Evolutionary conservation across 2,888 invertebrate genomes (phyloP).

Genomic region (Meghimatium bilineatum): DNA sequence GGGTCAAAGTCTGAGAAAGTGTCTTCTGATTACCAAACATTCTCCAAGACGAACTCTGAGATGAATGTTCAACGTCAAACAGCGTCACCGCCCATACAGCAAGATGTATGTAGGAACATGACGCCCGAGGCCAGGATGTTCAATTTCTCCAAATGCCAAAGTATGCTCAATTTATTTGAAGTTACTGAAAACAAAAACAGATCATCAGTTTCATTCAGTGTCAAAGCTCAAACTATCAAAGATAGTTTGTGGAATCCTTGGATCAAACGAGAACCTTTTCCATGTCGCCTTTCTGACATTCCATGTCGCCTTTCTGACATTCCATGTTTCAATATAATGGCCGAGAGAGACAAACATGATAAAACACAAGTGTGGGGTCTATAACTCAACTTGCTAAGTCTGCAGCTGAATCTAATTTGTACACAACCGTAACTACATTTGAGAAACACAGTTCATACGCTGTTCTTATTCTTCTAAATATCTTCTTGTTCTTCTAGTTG

Average conservation of each 20-base stretch:
- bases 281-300: neutral
- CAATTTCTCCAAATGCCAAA: neutral
- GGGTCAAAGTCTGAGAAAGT: neutral
- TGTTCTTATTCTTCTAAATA: too few relatives aligned
- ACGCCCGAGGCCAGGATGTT: neutral
- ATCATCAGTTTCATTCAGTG: neutral
- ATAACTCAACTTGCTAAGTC: neutral
- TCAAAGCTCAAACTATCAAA: neutral
- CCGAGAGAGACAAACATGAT: neutral
- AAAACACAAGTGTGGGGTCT: neutral
- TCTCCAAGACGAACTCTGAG: neutral
- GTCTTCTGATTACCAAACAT: neutral
- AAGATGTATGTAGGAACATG: too few relatives aligned
- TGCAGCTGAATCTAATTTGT: too few relatives aligned
- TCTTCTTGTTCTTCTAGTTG: too few relatives aligned
- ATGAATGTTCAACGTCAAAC: too few relatives aligned
- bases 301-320: neutral
- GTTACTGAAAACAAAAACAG: neutral
- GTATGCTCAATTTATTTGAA: neutral
- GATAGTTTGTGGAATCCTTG: neutral
- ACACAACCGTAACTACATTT: too few relatives aligned
- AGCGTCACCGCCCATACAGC: neutral
- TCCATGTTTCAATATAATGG: neutral
- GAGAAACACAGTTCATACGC: too few relatives aligned
- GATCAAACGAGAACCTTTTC: neutral